Evolutionary conservation across 2,888 invertebrate genomes (phyloP).

Genomic region (Acanthosepion esculentum): DNA sequence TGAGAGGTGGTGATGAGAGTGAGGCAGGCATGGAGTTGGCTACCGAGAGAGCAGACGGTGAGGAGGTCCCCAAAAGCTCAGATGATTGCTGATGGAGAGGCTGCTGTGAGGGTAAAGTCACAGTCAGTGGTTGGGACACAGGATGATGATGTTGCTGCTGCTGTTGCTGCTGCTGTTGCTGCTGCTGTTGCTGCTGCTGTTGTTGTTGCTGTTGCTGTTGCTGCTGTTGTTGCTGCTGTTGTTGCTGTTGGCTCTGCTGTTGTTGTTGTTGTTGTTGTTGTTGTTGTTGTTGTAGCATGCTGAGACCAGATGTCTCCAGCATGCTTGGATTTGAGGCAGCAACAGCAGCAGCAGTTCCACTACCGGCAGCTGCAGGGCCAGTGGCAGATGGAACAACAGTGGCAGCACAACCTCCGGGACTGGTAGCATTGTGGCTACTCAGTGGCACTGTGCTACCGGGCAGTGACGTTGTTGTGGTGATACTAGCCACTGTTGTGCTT

Average conservation of each 20-base stretch:
- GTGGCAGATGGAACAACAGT: constrained; percentile 49
- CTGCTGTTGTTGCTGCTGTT: constrained; percentile 37
- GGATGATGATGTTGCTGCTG: constrained; percentile 42
- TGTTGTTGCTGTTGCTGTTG: constrained; percentile 42
- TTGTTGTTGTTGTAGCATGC: constrained; percentile 46
- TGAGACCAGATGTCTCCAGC: not conserved
- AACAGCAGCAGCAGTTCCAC: not conserved
- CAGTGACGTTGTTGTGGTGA: constrained; percentile 35
- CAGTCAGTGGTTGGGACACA: constrained; percentile 24
- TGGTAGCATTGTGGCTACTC: constrained; percentile 37
- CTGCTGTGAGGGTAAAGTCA: constrained; percentile 24
- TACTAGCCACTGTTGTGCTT: constrained; percentile 48
- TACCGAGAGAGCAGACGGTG: constrained; percentile 39
- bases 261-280: constrained; percentile 50
- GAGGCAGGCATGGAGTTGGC: constrained; percentile 42
- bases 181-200: not conserved
- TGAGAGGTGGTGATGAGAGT: constrained; percentile 46
- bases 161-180: not conserved
- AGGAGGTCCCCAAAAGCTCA: constrained; percentile 38
- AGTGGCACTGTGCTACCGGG: constrained; percentile 37
- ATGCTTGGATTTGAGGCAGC: constrained; percentile 35
- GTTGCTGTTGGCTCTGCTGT: constrained; percentile 48
- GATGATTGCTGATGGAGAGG: constrained; percentile 36
- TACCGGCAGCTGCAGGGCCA: constrained; percentile 37
- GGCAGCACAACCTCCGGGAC: constrained; percentile 52